These are phyloP conservation scores for Belonocnema kinseyi DNA, from an alignment of 1,140 invertebrate genomes.

Conservation along the genomic window DNA sequence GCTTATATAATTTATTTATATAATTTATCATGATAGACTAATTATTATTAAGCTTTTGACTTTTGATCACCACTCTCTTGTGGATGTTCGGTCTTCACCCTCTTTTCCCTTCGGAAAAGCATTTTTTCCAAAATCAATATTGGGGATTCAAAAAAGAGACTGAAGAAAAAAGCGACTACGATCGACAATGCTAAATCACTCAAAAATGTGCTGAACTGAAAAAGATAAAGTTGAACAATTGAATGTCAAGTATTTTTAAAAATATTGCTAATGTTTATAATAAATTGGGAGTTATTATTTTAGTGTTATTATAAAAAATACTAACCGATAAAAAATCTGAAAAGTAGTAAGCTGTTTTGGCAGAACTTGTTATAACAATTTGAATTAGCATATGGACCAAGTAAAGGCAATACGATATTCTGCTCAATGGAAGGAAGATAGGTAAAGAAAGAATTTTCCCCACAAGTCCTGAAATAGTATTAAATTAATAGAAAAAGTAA, in stretches of 20 bases:
- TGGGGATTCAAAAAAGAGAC: slow-evolving; percentile 40
- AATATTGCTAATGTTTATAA: too few relatives aligned
- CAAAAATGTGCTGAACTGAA: slow-evolving; percentile 23
- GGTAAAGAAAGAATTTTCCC: slow-evolving; percentile 75
- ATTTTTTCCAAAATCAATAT: slow-evolving; percentile 40
- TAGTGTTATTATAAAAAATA: too few relatives aligned
- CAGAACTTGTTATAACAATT: slow-evolving; percentile 18
- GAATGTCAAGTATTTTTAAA: slow-evolving; percentile 23
- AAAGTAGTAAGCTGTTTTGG: slow-evolving; percentile 27
- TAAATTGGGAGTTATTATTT: too few relatives aligned
- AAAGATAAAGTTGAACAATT: slow-evolving; percentile 33
- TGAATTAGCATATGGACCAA: slow-evolving; percentile 72
- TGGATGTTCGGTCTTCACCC: not conserved
- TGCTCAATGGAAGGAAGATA: slow-evolving; percentile 75
- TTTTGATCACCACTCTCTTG: too few relatives aligned
- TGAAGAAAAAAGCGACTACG: slow-evolving; percentile 19
- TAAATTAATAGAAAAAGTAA: too few relatives aligned
- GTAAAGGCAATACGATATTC: slow-evolving; percentile 79
- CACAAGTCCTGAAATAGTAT: too few relatives aligned
- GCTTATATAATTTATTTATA: too few relatives aligned
- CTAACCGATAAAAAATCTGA: too few relatives aligned
- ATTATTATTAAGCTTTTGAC: too few relatives aligned
- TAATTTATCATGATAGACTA: too few relatives aligned
- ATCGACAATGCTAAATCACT: slow-evolving; percentile 15
- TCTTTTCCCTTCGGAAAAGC: slow-evolving; percentile 21